phyloP scores from a whole-genome alignment of 2,113 vertebrate species.

The Loxodonta africana region DNA sequence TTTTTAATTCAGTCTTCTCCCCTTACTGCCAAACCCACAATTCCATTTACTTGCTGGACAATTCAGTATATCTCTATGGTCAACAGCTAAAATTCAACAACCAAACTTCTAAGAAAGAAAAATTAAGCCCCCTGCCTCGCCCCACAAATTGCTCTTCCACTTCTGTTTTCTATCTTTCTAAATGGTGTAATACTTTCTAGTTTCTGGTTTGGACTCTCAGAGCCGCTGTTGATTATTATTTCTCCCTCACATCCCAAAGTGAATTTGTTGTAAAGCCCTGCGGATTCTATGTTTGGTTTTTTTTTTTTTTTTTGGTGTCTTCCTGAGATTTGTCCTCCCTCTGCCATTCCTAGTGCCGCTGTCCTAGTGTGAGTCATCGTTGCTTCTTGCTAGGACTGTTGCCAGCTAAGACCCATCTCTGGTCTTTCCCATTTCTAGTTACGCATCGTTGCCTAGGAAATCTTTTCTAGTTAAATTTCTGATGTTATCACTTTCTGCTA shows the following conservation, averaged over 20 bases:
- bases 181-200: not conserved
- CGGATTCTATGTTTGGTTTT: not conserved
- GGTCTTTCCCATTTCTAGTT: not conserved
- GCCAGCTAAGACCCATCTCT: not conserved
- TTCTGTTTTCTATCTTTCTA: not conserved
- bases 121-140: not conserved
- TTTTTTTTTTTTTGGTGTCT: not conserved
- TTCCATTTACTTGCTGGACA: slow-evolving; percentile 15
- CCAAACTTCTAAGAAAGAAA: slow-evolving; percentile 55
- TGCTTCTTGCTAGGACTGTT: not conserved
- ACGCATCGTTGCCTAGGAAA: not conserved
- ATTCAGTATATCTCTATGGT: not conserved
- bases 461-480: slow-evolving; percentile 22
- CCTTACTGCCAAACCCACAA: not conserved
- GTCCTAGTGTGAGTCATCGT: not conserved
- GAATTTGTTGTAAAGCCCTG: not conserved
- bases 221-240: not conserved
- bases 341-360: not conserved
- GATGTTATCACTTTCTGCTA: not conserved
- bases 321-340: not conserved
- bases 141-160: not conserved
- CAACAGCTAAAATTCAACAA: not conserved
- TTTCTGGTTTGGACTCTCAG: not conserved
- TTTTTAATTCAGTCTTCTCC: slow-evolving; percentile 9
- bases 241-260: not conserved